Evolutionary conservation across 2,113 vertebrate genomes (phyloP), one percentile per base, ranked within the genome.

Genomic region (Andinoacara biseriatus): DNA sequence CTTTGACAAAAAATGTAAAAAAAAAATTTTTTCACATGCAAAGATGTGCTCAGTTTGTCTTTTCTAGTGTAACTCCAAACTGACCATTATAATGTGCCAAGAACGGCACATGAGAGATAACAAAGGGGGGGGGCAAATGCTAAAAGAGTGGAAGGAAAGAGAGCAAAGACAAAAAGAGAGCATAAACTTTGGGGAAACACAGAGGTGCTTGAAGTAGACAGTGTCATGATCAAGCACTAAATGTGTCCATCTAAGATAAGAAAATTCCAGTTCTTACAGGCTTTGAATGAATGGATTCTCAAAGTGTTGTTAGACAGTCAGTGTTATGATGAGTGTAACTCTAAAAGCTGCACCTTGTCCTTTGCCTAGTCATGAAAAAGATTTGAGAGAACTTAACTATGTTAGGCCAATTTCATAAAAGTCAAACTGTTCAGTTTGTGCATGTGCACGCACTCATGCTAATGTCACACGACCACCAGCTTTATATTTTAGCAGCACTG

Each of bases 11-110:
- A 65, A 7, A 83, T 60, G 82, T 58, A 7, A n/a, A n/a, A n/a
- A n/a, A n/a, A n/a, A n/a, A n/a, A n/a, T n/a, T n/a, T n/a, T 81
- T 56, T 33, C 58, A 49, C 40, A 78, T 69, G 56, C 52, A 83
- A 59, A 82, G 59, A 40, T 54, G 59, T 78, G 77, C 58, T 79
- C 56, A 58, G 22, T 57, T 90, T 80, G 46, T 72, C 81, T 59
- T 78, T 83, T 86, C 77, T 91, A 85, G 84, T 76, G 49, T 49
- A 85, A 78, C 83, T 87, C 62, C 20, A 86, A 90, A 91, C 78
- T 76, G 74, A 84, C 59, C 74, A 81, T 85, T 38, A 86, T 33
- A 52, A 74, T 22, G 29, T 80, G 54, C 61, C 59, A 61, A 76
- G 46, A 6, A n/a, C 58, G 58, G 59, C 40, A 76, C 58, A 49